Evolutionary conservation across 35 echinoderm and acorn worm species (phyloP), one percentile per base, ranked within the genome.

Genomic region (Hemicentrotus pulcherrimus): DNA sequence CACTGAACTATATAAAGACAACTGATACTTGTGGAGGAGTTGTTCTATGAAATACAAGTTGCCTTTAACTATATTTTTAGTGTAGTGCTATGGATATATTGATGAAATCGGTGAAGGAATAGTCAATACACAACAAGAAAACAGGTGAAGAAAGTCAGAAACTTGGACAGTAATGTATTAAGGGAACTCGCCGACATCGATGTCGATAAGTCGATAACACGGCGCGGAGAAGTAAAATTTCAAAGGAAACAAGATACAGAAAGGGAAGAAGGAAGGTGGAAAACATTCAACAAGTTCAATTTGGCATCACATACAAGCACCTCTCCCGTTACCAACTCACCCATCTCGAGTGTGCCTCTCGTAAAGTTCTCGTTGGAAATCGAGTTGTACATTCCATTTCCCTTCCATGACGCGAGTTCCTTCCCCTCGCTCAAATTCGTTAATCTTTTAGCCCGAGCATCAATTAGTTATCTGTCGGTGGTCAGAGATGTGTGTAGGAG

Each of bases 331-430:
- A 78, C 65, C 65, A 78, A 22, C 65, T 78, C 65, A 78, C 65
- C 65, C 65, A 78, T 18, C 19, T 78, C 24, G 24, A 90, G 88
- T 90, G 88, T 33, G 32, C 88, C 88, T 45, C 88, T 90, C 88
- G 16, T 45, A 45, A 45, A 13, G 32, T 47, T 90, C 46, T 90
- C 88, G 18, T 47, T 47, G 14, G 46, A 90, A 90, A 90, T 90
- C 88, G 46, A 90, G 46, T 33, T 90, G 88, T 90, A 47, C 88
- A 33, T 90, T 90, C 88, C 88, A 90, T 90, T 90, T 90, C 88
- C 88, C 31, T 45, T 47, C 46, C 88, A 1, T 90, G 32, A 90
- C 32, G 65, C 28, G 65, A 78, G 65, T 47, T 90, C 88, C 88
- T 90, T 47, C 88, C 46, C 88, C 88, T 90, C 88, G 12, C 88